A percentile compares a stretch with the other conserved stretches of the same genome.
Evolutionary conservation across 2,113 vertebrate genomes (phyloP).

Genomic region (Cranoglanis bouderius): DNA sequence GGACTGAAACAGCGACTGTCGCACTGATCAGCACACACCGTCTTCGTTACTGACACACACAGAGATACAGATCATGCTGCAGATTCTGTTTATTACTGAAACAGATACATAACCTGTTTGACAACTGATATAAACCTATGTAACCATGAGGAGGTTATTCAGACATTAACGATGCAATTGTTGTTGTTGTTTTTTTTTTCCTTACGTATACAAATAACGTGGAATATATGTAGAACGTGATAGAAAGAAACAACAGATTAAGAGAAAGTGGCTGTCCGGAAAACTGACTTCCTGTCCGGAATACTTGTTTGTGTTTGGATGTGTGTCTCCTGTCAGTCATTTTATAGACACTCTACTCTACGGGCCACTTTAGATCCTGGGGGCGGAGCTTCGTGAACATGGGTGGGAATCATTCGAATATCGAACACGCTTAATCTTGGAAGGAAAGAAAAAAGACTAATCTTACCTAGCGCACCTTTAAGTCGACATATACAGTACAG

Average conservation of each 20-base stretch:
- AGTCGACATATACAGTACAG: neutral
- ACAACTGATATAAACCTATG: neutral
- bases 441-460: neutral
- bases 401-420: neutral
- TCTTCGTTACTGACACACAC: constrained; percentile 82
- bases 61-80: neutral
- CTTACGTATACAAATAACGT: no score
- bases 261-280: no score
- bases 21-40: constrained; percentile 94
- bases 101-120: neutral
- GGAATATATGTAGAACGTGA: no score
- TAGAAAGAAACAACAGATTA: no score
- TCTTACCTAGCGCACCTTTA: neutral
- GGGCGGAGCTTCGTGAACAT: neutral
- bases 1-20: constrained; percentile 94
- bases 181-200: neutral
- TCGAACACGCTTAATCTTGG: neutral
- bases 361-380: neutral
- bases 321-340: no score
- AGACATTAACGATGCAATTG: neutral
- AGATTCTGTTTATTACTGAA: neutral
- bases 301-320: neutral
- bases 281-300: no score
- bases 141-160: no score
- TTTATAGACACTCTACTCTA: neutral